Evolutionary conservation across 64 coral and sea anemone genomes (phyloP).

Genomic region (Montipora cactus): DNA sequence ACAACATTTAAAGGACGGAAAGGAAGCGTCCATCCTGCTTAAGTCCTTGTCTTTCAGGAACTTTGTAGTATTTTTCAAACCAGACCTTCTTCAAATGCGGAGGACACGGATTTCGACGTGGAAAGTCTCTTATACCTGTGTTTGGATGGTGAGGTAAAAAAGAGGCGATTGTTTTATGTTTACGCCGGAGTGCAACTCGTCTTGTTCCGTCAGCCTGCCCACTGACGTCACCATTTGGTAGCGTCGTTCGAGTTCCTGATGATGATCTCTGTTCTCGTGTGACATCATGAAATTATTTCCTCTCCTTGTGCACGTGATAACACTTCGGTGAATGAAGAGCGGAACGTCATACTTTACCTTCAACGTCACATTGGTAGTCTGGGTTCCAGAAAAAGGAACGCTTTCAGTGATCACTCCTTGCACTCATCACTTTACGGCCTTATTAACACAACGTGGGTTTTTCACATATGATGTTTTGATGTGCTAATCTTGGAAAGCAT

Average conservation of each 20-base stretch:
- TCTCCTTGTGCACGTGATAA: too few species aligned
- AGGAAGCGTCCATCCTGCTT: neutral
- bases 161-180: too few species aligned
- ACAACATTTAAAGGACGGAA: neutral
- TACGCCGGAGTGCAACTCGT: too few species aligned
- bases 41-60: neutral
- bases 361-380: neutral
- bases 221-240: too few species aligned
- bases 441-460: conserved; percentile 62
- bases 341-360: too few species aligned
- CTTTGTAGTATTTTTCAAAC: neutral
- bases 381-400: conserved; percentile 4
- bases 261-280: too few species aligned
- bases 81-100: neutral
- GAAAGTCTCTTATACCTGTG: neutral
- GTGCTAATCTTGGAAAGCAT: conserved; percentile 13
- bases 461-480: conserved; percentile 27
- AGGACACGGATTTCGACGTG: neutral
- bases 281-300: too few species aligned
- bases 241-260: too few species aligned
- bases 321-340: too few species aligned
- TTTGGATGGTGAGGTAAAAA: too few species aligned
- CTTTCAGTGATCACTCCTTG: neutral
- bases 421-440: neutral
- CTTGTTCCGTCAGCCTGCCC: too few species aligned